Percentiles rank a stretch among this genome's conserved stretches.
phyloP scores from a whole-genome alignment of 2,113 vertebrate species.

The Dinomys branickii region DNA sequence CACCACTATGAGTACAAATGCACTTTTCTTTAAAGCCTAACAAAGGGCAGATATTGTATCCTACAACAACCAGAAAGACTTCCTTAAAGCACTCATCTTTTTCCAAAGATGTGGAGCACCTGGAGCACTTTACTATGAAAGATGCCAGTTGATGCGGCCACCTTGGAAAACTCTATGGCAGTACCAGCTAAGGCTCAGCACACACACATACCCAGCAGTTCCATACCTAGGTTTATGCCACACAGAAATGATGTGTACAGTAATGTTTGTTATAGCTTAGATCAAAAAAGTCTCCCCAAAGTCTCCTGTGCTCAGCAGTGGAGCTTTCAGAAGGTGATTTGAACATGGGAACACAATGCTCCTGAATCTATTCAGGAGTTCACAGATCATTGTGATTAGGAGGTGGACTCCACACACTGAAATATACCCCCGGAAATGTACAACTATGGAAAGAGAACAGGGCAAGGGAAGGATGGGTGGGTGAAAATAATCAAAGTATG shows the following conservation, averaged over 20 bases:
- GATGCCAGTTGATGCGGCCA: neutral
- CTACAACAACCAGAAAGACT: neutral
- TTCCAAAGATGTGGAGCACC: neutral
- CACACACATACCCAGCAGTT: neutral
- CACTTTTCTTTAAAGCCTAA: slow-evolving; percentile 14
- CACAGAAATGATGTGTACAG: neutral
- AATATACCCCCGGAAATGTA: neutral
- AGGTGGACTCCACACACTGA: neutral
- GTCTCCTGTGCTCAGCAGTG: neutral
- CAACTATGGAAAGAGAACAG: neutral
- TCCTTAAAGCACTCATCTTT: neutral
- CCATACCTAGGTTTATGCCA: neutral
- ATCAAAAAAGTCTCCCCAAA: neutral
- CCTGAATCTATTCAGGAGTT: neutral
- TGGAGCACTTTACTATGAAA: neutral
- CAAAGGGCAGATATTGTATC: neutral
- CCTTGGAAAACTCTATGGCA: neutral
- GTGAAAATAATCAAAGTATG: neutral
- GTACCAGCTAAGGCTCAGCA: neutral
- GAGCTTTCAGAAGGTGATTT: neutral
- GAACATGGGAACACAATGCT: neutral
- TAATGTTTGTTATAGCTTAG: neutral
- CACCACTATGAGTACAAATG: neutral
- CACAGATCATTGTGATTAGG: neutral
- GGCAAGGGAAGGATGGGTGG: neutral